Percentiles rank a stretch among this genome's conserved stretches.
phyloP scores from a whole-genome alignment of 2,113 vertebrate species.

The Poeciliopsis occidentalis region DNA sequence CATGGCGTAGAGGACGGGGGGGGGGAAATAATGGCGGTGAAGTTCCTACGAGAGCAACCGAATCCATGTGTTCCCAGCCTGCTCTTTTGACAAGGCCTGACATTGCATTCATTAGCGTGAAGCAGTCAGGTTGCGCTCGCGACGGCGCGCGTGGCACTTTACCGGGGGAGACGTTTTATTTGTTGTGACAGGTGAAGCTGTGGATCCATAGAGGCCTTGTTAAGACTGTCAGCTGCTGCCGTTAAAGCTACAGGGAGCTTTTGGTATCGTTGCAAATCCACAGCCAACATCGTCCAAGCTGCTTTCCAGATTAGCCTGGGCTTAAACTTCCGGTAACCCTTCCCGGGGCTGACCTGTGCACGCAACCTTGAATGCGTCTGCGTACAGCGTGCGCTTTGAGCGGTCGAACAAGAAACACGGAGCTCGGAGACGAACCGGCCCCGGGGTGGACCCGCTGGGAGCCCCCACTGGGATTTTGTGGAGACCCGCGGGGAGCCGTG shows the following conservation, averaged over 20 bases:
- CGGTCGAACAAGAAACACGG: slow-evolving; percentile 38
- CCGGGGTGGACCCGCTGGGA: slow-evolving; percentile 15
- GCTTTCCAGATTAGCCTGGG: slow-evolving; percentile 71
- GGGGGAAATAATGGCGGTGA: background rate
- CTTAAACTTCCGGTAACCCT: slow-evolving; percentile 60
- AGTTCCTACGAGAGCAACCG: background rate
- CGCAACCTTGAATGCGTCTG: slow-evolving; percentile 46
- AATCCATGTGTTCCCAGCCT: background rate
- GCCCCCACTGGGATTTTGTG: slow-evolving; percentile 33
- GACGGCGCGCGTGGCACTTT: slow-evolving; percentile 22
- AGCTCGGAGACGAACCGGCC: slow-evolving; percentile 4
- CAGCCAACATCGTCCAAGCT: slow-evolving; percentile 60
- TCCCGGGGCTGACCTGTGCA: slow-evolving; percentile 59
- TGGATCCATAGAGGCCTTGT: slow-evolving; percentile 39
- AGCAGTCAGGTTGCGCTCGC: background rate
- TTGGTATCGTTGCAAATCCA: slow-evolving; percentile 73
- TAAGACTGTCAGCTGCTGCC: slow-evolving; percentile 55
- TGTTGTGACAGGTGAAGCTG: slow-evolving; percentile 62
- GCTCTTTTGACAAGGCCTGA: background rate
- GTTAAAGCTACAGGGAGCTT: slow-evolving; percentile 55
- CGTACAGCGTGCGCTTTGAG: background rate
- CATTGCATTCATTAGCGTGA: background rate
- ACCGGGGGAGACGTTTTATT: slow-evolving; percentile 26
- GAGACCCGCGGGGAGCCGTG: slow-evolving; percentile 18
- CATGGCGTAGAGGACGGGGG: background rate